A percentile compares a stretch with the other conserved stretches of the same genome.
phyloP scores from a whole-genome alignment of 2,888 invertebrate species.

The Halictus ligatus region DNA sequence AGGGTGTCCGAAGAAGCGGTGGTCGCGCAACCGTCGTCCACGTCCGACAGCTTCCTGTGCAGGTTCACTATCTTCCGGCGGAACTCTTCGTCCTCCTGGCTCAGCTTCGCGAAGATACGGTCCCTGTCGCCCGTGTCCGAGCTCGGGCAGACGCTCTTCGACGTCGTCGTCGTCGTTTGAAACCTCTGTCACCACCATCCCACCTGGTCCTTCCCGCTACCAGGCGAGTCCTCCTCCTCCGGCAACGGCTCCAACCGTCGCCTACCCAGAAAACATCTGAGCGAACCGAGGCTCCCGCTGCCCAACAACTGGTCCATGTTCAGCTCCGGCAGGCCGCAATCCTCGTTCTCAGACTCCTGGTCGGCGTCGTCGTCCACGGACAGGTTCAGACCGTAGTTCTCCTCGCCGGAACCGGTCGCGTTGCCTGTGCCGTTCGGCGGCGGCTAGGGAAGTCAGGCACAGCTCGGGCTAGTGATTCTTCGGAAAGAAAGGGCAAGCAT shows the following conservation, averaged over 20 bases:
- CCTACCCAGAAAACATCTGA: constrained; percentile 85
- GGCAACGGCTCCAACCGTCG: constrained; percentile 92
- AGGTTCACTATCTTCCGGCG: constrained; percentile 81
- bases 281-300: constrained; percentile 76
- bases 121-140: constrained; percentile 71
- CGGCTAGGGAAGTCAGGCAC: constrained; percentile 83
- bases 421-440: constrained; percentile 77
- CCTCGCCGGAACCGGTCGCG: constrained; percentile 73
- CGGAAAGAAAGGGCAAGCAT: constrained; percentile 83
- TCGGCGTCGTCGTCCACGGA: constrained; percentile 89
- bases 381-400: constrained; percentile 78
- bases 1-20: constrained; percentile 22
- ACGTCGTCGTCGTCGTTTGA: constrained; percentile 75
- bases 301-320: constrained; percentile 82
- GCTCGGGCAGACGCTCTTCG: constrained; percentile 67
- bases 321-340: constrained; percentile 78
- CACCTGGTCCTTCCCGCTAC: constrained; percentile 80
- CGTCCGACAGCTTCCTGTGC: constrained; percentile 79
- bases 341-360: constrained; percentile 83
- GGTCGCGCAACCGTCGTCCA: constrained; percentile 58
- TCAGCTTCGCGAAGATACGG: constrained; percentile 77
- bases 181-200: constrained; percentile 84
- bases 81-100: constrained; percentile 81
- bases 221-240: constrained; percentile 91
- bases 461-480: constrained; percentile 83